These are phyloP conservation scores for Chloropsis cyanopogon DNA, from an alignment of 2,113 vertebrate species.

Conservation along the genomic window DNA sequence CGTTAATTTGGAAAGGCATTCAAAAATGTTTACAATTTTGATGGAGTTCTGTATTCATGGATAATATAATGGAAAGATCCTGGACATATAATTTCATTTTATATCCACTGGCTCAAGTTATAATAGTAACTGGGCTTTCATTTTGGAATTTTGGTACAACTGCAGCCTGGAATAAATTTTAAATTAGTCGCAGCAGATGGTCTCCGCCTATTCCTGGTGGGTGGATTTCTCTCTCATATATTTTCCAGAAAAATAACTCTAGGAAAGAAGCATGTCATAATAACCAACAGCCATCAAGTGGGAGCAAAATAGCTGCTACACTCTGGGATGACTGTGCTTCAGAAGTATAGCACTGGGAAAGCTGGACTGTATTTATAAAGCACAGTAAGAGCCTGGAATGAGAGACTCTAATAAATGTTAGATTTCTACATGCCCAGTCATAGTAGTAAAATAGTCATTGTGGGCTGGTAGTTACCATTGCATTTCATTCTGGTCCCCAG, in stretches of 20 bases:
- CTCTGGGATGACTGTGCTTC: neutral
- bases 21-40: neutral
- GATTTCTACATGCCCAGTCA: neutral
- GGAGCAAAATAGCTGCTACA: neutral
- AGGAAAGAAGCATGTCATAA: neutral
- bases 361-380: neutral
- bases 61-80: neutral
- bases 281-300: neutral
- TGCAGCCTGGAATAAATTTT: neutral
- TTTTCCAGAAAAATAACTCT: constrained; percentile 2
- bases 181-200: constrained; percentile 28
- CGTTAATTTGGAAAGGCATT: neutral
- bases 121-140: neutral
- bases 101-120: neutral
- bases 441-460: neutral
- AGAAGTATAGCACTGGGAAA: neutral
- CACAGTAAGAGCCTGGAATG: neutral
- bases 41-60: neutral
- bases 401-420: neutral
- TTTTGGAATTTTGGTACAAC: neutral
- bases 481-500: neutral
- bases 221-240: neutral
- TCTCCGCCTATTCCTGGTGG: neutral
- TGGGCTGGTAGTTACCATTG: neutral
- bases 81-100: neutral